phyloP scores from a whole-genome alignment of 1,140 invertebrate species.

The Hyphantria cunea region DNA sequence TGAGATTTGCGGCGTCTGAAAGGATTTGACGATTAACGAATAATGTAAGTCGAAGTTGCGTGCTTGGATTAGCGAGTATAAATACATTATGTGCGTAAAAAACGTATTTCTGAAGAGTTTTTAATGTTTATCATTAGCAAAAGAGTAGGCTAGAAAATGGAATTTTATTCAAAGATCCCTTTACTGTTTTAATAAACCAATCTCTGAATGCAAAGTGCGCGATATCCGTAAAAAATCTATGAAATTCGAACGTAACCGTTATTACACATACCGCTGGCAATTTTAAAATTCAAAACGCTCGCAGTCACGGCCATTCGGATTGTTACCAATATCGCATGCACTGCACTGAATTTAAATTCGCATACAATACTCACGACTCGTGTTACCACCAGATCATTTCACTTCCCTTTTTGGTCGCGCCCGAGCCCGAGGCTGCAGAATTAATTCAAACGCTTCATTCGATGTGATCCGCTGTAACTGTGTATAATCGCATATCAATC shows the following conservation, averaged over 20 bases:
- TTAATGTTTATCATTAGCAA: not conserved
- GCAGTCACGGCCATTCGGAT: slow-evolving; percentile 53
- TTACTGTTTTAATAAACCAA: slow-evolving; percentile 16
- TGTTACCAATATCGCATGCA: slow-evolving; percentile 65
- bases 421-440: slow-evolving; percentile 42
- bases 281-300: slow-evolving; percentile 69
- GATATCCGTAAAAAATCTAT: slow-evolving; percentile 45
- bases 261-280: slow-evolving; percentile 42
- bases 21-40: slow-evolving; percentile 57
- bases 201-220: slow-evolving; percentile 14
- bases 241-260: slow-evolving; percentile 53
- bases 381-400: slow-evolving; percentile 38
- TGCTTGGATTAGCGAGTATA: slow-evolving; percentile 12
- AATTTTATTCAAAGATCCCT: not conserved
- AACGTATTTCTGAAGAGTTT: not conserved
- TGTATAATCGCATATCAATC: slow-evolving; percentile 57
- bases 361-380: slow-evolving; percentile 31
- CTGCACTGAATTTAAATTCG: slow-evolving; percentile 64
- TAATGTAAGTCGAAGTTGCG: slow-evolving; percentile 24
- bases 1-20: slow-evolving; percentile 37
- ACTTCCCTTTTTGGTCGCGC: slow-evolving; percentile 48
- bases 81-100: not conserved
- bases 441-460: slow-evolving; percentile 51
- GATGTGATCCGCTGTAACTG: slow-evolving; percentile 39
- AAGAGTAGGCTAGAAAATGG: not conserved